Base-by-base conservation (phyloP, 1,140 invertebrate genomes). In the Diabrotica virgifera region DNA sequence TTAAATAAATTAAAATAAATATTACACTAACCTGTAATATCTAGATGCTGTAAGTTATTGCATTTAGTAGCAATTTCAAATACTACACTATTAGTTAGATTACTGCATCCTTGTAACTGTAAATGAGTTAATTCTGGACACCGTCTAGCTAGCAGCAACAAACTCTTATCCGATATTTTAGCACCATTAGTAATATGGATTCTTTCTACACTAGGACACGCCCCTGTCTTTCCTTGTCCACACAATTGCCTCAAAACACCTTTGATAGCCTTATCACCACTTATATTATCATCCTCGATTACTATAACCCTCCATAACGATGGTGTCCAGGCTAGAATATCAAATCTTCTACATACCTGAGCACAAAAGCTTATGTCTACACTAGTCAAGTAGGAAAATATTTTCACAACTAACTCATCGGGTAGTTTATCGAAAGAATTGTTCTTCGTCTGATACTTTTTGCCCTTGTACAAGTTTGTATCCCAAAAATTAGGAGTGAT, bases 271-370 rank as follows among this genome's bases (percentile, higher is more conserved):
- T 85, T 83, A 79, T 92, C 89, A 0, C 87, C 88, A 66, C 86
- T 85, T 1, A 90, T 77, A 46, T 81, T 79, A 66, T 87, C 86
- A 40, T 88, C 87, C 46, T 84, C 81, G 37, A 92, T 78, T 5
- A 81, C 83, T 51, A 92, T 87, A 14, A 81, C 83, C 61, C 86
- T 84, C 92, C 92, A 95, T 1, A 95, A 80, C 2, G 83, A 79
- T 5, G 90, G 90, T 10, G 89, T 87, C 92, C 92, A 94, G 11
- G 89, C 90, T 14, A 95, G 84, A 52, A 87, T 82, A 77, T 93
- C 91, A 82, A 94, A 94, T 35, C 90, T 80, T 10, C 87, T 80
- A 72, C 92, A 95, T 0, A 95, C 93, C 9, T 91, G 84, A 0
- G 93, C 89, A 76, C 91, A 86, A 13, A 85, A 84, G 71, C 91